Evolutionary conservation across 2,797 vertebrate species (phyloP), one percentile per base, ranked within the genome.

Genomic region (Bradypodion pumilum): DNA sequence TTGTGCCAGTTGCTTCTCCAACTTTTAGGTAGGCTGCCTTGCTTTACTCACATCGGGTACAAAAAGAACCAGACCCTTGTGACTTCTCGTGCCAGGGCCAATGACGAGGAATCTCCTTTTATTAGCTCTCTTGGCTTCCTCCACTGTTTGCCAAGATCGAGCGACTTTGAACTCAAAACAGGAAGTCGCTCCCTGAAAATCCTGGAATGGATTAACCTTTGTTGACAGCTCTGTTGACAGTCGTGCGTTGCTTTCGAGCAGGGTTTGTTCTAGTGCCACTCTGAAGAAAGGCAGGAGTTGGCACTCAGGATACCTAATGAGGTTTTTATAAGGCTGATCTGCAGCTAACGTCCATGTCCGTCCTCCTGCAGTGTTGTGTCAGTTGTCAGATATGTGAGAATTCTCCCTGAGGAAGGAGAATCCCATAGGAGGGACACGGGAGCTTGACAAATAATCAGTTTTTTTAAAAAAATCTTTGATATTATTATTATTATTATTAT

Each of bases 131-230:
- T 86, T 92, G 87, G 89, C 88, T 91, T 87, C 90, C 90, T 91
- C 90, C 91, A 93, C 91, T 95, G 94, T 95, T 95, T 95, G 94
- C 92, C 90, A 88, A 91, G 91, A 92, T 93, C 75, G 12, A 81
- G 84, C 92, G 92, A 94, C 91, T 91, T 87, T 81, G 87, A n/a
- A 90, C 86, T 92, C 88, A 86, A 91, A 95, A 94, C 94, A 94
- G 94, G 95, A 95, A 94, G 87, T 21, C 87, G 90, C 90, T 90
- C 80, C 87, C 90, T 90, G 89, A 85, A 94, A 94, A 94, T 95
- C 95, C 95, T 94, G 95, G 92, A 92, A 70, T 2, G 88, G 94
- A 95, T 93, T 91, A 88, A 87, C 46, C 52, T 85, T 82, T 89
- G 87, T 90, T 91, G 92, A 91, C 90, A 91, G 73, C 2, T 0